Conservation (phyloP, 2,797 vertebrate genomes). For the Chiroxiphia lanceolata region DNA sequence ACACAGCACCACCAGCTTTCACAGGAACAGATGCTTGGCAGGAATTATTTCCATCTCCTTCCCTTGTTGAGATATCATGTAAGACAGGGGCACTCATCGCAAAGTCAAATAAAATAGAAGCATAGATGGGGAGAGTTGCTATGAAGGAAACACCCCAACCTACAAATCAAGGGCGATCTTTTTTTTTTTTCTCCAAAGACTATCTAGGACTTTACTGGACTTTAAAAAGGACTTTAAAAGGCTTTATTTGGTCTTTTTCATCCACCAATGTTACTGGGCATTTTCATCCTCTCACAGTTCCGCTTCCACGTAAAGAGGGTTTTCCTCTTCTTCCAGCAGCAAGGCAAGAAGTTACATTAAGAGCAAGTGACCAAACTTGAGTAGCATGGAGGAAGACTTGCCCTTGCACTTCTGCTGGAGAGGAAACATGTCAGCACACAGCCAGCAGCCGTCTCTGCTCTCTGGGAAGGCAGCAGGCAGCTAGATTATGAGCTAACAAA, state of each 20-base stretch:
- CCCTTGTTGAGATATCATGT: not conserved
- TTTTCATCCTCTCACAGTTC: not conserved
- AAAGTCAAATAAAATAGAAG: not conserved
- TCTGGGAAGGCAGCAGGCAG: not conserved
- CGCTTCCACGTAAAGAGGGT: not conserved
- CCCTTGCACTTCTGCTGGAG: not conserved
- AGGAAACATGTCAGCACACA: not conserved
- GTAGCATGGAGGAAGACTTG: not conserved
- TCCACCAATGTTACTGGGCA: not conserved
- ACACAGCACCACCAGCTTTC: conserved; percentile 1
- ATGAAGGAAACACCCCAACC: not conserved
- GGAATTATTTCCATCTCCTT: not conserved
- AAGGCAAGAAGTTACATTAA: not conserved
- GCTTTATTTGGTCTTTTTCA: not conserved
- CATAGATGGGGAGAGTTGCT: not conserved
- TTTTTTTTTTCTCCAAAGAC: not conserved
- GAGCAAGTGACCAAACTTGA: not conserved
- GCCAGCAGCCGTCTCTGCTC: not conserved
- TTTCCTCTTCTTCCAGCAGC: not conserved
- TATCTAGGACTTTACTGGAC: not conserved
- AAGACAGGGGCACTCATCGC: not conserved
- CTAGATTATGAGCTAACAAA: not conserved
- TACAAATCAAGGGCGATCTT: not conserved
- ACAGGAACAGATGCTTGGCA: conserved; percentile 36
- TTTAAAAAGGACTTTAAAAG: not conserved